A percentile compares a stretch with the other conserved stretches of the same genome.
Evolutionary conservation across 2,113 vertebrate species (phyloP).

Genomic region (Pao palembangensis): DNA sequence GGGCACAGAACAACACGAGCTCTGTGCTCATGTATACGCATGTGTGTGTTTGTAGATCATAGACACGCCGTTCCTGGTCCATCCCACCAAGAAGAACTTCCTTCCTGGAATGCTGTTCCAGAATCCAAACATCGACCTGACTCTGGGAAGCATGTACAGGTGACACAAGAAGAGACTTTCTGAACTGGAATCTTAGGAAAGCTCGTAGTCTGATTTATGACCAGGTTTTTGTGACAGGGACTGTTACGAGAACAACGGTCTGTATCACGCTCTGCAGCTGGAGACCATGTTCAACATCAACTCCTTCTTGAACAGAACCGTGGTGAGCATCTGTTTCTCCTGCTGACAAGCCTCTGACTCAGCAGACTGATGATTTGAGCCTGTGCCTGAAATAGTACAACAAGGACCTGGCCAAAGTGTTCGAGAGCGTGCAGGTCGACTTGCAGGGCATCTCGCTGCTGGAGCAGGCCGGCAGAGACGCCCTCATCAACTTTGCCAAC

Average conservation of each 20-base stretch:
- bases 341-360: not conserved
- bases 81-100: slow-evolving; percentile 83
- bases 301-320: slow-evolving; percentile 77
- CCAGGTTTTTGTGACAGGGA: slow-evolving; percentile 68
- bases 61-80: slow-evolving; percentile 88
- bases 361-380: not conserved
- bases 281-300: slow-evolving; percentile 85
- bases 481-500: slow-evolving; percentile 82
- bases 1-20: not conserved
- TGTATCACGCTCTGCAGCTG: slow-evolving; percentile 87
- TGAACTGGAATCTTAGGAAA: too few species aligned
- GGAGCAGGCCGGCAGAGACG: slow-evolving; percentile 79
- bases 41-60: slow-evolving; percentile 78
- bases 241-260: slow-evolving; percentile 86
- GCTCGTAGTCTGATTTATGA: not conserved
- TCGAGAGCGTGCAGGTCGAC: slow-evolving; percentile 79
- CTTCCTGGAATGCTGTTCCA: slow-evolving; percentile 85
- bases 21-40: slow-evolving; percentile 13
- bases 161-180: slow-evolving; percentile 12
- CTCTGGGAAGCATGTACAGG: slow-evolving; percentile 76
- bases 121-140: slow-evolving; percentile 83
- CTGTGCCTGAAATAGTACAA: slow-evolving; percentile 74
- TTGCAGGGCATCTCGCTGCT: slow-evolving; percentile 81
- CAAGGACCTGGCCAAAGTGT: slow-evolving; percentile 73
- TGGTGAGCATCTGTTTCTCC: slow-evolving; percentile 71